These are phyloP conservation scores for Siderastrea siderea DNA, from an alignment of 92 coral and sea anemone genomes.

Conservation along the genomic window DNA sequence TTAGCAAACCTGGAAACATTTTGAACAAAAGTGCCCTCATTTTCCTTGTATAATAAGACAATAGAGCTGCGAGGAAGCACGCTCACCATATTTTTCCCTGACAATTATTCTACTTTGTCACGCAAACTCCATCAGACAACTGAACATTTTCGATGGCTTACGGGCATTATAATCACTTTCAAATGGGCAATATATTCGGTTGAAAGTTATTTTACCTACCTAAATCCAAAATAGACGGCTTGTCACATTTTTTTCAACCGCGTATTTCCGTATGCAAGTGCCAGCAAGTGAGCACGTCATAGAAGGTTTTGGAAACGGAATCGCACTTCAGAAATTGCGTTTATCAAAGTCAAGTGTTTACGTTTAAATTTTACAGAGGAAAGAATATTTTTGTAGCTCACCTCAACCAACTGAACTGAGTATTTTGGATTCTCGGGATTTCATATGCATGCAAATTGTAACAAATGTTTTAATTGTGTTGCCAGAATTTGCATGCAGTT, in stretches of 20 bases:
- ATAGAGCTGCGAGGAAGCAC: background rate
- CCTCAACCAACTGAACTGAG: background rate
- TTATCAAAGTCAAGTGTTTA: background rate
- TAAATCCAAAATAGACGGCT: background rate
- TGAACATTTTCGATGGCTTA: background rate
- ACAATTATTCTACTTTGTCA: background rate
- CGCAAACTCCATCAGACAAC: background rate
- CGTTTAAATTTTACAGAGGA: background rate
- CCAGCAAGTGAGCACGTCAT: background rate
- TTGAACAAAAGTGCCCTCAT: background rate
- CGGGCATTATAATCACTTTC: background rate
- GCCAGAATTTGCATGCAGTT: too few relatives aligned
- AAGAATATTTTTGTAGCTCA: background rate
- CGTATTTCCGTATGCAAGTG: background rate
- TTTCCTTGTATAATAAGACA: background rate
- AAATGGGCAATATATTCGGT: background rate
- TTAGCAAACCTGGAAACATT: background rate
- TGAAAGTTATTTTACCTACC: background rate
- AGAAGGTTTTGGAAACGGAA: background rate
- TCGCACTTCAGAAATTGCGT: background rate
- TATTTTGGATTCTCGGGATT: background rate
- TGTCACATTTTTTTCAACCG: background rate
- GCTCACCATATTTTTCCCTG: background rate
- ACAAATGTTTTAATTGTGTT: background rate
- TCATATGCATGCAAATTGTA: background rate